phyloP scores from a whole-genome alignment of 2,113 vertebrate genomes.

The Nycticebus coucang region DNA sequence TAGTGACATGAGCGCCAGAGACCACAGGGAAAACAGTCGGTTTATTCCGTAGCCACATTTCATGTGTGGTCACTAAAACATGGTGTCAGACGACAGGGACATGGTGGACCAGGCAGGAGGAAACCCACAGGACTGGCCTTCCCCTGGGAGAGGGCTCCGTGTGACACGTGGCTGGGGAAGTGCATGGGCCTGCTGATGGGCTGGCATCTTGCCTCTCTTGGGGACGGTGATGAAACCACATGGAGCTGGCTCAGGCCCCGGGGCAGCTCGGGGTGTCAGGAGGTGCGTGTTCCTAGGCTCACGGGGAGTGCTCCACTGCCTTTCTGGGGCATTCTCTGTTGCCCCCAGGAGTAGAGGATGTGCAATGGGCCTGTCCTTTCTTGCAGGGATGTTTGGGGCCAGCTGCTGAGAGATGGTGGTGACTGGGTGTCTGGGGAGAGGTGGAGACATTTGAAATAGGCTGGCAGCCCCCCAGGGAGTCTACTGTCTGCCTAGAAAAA shows the following conservation, averaged over 20 bases:
- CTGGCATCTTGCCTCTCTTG: not conserved
- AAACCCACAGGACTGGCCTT: not conserved
- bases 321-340: not conserved
- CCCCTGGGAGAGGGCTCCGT: not conserved
- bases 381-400: not conserved
- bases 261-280: not conserved
- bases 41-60: not conserved
- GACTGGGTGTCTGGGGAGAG: not conserved
- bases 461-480: not conserved
- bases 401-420: not conserved
- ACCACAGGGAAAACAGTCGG: not conserved
- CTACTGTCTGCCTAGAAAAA: not conserved
- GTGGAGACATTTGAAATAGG: not conserved
- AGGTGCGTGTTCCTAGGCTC: not conserved
- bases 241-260: not conserved
- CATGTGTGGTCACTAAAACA: fast-evolving
- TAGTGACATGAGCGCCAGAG: not conserved
- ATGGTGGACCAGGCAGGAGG: not conserved
- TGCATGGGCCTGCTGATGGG: not conserved
- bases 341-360: not conserved
- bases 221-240: not conserved
- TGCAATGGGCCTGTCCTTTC: not conserved
- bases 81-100: not conserved
- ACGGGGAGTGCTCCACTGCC: not conserved
- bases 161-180: not conserved